Conservation (phyloP, 2,888 invertebrate genomes). For the Troides aeacus region DNA sequence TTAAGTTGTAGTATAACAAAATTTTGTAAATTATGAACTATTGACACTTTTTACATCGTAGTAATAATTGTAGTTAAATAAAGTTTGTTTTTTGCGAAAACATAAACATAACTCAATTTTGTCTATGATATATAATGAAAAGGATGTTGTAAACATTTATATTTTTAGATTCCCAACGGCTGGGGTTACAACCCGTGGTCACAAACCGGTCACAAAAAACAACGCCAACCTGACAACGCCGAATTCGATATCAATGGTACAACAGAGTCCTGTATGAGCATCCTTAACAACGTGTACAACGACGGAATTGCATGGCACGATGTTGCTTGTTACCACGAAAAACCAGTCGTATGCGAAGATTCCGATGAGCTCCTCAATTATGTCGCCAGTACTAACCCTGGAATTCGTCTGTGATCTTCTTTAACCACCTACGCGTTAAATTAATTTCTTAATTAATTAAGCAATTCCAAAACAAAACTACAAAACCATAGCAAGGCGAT, state of each 20-base stretch:
- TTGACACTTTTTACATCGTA: no score
- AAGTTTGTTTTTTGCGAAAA: background rate
- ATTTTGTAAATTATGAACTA: no score
- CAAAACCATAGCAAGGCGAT: background rate
- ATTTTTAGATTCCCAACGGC: conserved; percentile 79
- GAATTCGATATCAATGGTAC: conserved; percentile 94
- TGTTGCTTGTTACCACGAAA: conserved; percentile 95
- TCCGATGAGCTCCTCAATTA: conserved; percentile 93
- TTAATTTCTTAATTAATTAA: conserved; percentile 31
- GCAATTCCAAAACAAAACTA: conserved; percentile 13
- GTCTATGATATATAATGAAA: background rate
- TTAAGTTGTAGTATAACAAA: background rate
- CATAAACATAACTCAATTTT: background rate
- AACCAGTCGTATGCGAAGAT: conserved; percentile 94
- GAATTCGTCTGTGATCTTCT: conserved; percentile 85
- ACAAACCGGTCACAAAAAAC: conserved; percentile 93
- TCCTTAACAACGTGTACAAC: conserved; percentile 95
- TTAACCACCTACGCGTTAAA: conserved; percentile 19
- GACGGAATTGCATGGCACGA: conserved; percentile 97
- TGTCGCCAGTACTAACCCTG: conserved; percentile 90
- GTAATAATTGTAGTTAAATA: no score
- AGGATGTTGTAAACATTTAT: background rate
- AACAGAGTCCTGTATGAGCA: conserved; percentile 91
- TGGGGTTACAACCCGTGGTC: conserved; percentile 95
- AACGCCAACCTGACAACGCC: conserved; percentile 93